Base-by-base conservation (phyloP, 2,113 vertebrate species). In the Zeus faber region DNA sequence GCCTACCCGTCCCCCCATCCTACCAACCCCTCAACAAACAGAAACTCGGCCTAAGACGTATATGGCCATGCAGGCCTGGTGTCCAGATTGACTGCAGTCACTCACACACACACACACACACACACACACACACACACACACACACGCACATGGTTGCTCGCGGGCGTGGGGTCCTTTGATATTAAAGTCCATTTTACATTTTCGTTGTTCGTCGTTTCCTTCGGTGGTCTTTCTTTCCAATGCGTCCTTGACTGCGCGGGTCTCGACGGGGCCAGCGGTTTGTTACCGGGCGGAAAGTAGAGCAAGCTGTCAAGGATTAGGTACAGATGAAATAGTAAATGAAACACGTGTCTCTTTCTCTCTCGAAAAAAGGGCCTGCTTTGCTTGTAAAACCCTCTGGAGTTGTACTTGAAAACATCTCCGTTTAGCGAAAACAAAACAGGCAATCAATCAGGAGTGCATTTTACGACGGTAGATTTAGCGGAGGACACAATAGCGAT, bases 351-450 rank as follows among this genome's bases (percentile, higher is more conserved):
- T n/a, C n/a, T n/a, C n/a, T n/a, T n/a, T n/a, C n/a, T n/a, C n/a
- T n/a, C n/a, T n/a, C n/a, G n/a, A n/a, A n/a, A n/a, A n/a, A n/a
- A n/a, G n/a, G n/a, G n/a, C n/a, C n/a, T n/a, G n/a, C n/a, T n/a
- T n/a, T n/a, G n/a, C n/a, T n/a, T n/a, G n/a, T n/a, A n/a, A n/a
- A n/a, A n/a, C n/a, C n/a, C n/a, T n/a, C n/a, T n/a, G 52, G 56
- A 16, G 54, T 58, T 54, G 43, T 2, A 27, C 26, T 29, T 54
- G 39, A 65, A 80, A 78, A 75, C 67, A 70, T 67, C 58, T 54
- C 67, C 44, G 52, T 65, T 58, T 27, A 47, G 48, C 60, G 29
- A 73, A 61, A n/a, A n/a, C 46, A 35, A 49, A 64, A 71, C 48
- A 72, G 52, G 29, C 31, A 62, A 65, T 52, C 48, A 54, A 37